These are phyloP conservation scores for Cantharis flavilabris DNA, from an alignment of 2,888 invertebrate species.

Conservation along the genomic window DNA sequence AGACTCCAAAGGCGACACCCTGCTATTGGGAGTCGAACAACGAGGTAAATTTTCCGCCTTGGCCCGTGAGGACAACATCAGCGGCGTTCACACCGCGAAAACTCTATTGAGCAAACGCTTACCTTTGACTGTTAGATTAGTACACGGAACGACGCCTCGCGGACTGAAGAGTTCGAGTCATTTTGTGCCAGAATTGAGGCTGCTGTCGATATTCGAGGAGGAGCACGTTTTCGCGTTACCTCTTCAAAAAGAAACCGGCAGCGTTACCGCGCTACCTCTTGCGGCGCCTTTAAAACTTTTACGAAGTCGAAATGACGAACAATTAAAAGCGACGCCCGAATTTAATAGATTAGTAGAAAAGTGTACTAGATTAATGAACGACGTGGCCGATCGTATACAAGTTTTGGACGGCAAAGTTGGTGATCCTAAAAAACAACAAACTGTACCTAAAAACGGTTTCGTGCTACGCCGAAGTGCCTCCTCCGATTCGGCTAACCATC, in stretches of 20 bases:
- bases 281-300: constrained; percentile 86
- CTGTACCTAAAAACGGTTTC: constrained; percentile 64
- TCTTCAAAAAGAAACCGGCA: constrained; percentile 77
- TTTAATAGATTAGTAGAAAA: constrained; percentile 79
- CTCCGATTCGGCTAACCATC: constrained; percentile 69
- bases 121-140: constrained; percentile 89
- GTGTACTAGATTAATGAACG: constrained; percentile 72
- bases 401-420: constrained; percentile 80
- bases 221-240: constrained; percentile 85
- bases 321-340: constrained; percentile 66
- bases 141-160: constrained; percentile 87
- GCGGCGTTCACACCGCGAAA: constrained; percentile 90
- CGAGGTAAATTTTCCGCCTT: constrained; percentile 90
- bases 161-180: constrained; percentile 80
- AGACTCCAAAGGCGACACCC: constrained; percentile 81
- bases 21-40: constrained; percentile 83
- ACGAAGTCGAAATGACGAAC: constrained; percentile 80
- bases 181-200: constrained; percentile 83
- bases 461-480: constrained; percentile 78
- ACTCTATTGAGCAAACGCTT: constrained; percentile 87
- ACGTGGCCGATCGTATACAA: constrained; percentile 81
- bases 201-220: constrained; percentile 84
- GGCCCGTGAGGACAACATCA: constrained; percentile 91
- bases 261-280: constrained; percentile 80
- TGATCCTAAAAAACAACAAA: constrained; percentile 58